Evolutionary conservation across 2,888 invertebrate genomes (phyloP).

Genomic region (Eristalinus aeneus): DNA sequence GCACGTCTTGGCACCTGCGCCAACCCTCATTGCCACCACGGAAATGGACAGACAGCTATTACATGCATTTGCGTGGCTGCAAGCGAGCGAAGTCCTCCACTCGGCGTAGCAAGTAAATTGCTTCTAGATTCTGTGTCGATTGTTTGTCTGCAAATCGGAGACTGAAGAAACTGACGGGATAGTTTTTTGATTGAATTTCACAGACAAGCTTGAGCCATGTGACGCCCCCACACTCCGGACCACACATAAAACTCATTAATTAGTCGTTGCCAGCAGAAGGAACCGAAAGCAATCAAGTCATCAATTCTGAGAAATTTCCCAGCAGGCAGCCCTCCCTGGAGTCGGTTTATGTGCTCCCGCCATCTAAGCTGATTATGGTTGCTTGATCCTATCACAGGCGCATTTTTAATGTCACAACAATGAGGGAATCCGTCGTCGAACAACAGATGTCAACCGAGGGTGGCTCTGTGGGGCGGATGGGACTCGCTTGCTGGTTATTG

Average conservation of each 20-base stretch:
- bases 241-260: not conserved
- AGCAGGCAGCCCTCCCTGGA: not conserved
- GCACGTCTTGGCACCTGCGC: not conserved
- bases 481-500: not conserved
- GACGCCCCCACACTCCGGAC: not conserved
- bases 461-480: not conserved
- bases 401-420: not conserved
- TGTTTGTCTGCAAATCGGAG: too few species aligned
- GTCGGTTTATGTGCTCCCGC: not conserved
- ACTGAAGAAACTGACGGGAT: too few species aligned
- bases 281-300: not conserved
- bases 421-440: not conserved
- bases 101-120: too few species aligned
- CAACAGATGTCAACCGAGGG: not conserved
- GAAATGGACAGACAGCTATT: not conserved
- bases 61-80: not conserved
- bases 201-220: too few species aligned
- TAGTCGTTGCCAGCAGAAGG: not conserved
- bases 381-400: not conserved
- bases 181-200: too few species aligned
- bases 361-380: slow-evolving; percentile 21
- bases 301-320: not conserved
- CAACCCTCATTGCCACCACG: not conserved
- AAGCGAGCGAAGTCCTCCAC: not conserved
- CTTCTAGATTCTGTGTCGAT: too few species aligned